These are phyloP conservation scores for Argopecten irradians DNA, from an alignment of 1,140 invertebrate species.

Conservation along the genomic window DNA sequence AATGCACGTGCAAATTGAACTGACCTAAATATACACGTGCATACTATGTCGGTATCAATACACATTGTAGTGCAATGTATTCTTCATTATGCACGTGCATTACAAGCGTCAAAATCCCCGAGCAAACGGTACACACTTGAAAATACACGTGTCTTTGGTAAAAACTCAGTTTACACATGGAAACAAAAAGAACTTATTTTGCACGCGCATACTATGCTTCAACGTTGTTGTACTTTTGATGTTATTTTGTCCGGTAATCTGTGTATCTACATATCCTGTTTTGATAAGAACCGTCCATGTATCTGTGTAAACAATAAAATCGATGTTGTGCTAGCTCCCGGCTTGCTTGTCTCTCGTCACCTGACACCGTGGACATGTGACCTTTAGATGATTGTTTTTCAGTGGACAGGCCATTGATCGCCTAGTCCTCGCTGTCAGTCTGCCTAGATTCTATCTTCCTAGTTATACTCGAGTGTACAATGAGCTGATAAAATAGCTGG, in stretches of 20 bases:
- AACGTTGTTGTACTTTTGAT: background rate
- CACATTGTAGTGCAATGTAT: too few species aligned
- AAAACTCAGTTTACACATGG: too few species aligned
- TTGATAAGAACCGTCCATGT: constrained; percentile 6
- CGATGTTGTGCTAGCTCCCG: constrained; percentile 3
- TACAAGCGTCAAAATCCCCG: too few species aligned
- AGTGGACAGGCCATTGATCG: constrained; percentile 6
- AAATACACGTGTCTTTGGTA: too few species aligned
- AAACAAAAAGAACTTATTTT: too few species aligned
- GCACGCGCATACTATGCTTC: background rate
- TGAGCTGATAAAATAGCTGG: background rate
- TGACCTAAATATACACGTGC: background rate
- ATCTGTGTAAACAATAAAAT: background rate
- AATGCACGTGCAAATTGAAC: too few species aligned
- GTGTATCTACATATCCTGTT: background rate
- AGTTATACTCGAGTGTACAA: background rate
- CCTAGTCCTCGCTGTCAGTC: background rate
- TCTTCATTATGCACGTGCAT: too few species aligned
- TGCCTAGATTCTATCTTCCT: background rate
- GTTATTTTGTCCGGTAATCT: background rate
- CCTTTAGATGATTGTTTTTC: background rate
- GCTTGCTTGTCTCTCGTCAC: background rate
- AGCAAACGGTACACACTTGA: too few species aligned
- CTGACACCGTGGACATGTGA: background rate
- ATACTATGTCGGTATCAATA: too few species aligned